phyloP scores from a whole-genome alignment of 1,140 invertebrate species.

The Leptinotarsa lineolata region DNA sequence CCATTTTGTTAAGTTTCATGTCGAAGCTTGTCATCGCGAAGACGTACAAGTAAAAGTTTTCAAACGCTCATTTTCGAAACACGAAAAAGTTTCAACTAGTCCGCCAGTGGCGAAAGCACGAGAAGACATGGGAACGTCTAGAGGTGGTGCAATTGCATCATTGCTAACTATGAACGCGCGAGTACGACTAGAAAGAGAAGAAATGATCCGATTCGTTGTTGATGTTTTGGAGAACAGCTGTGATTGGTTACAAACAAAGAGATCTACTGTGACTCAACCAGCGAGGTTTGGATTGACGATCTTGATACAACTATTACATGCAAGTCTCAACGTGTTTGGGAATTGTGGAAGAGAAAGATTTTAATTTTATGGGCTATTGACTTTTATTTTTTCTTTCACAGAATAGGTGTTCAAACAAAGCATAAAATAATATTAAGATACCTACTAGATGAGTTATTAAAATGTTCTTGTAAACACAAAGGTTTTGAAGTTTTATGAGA shows the following conservation, averaged over 20 bases:
- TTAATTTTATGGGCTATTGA: too few species aligned
- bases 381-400: too few species aligned
- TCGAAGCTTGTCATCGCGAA: slow-evolving; percentile 24
- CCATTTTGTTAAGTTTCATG: slow-evolving; percentile 32
- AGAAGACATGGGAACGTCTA: slow-evolving; percentile 5
- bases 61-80: not conserved
- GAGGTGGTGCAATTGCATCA: not conserved
- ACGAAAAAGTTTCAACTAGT: slow-evolving; percentile 24
- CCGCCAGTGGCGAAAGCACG: slow-evolving; percentile 12
- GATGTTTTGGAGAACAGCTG: not conserved
- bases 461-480: too few species aligned
- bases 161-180: not conserved
- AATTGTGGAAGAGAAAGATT: not conserved
- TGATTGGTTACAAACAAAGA: not conserved
- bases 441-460: too few species aligned
- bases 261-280: not conserved
- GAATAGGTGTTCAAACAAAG: too few species aligned
- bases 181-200: slow-evolving; percentile 5
- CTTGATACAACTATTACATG: not conserved
- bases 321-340: not conserved
- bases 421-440: too few species aligned
- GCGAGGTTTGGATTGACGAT: not conserved
- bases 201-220: not conserved
- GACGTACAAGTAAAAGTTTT: not conserved
- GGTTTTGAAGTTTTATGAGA: too few species aligned